Conservation (phyloP, 2,113 vertebrate genomes). For the Ellobius talpinus region DNA sequence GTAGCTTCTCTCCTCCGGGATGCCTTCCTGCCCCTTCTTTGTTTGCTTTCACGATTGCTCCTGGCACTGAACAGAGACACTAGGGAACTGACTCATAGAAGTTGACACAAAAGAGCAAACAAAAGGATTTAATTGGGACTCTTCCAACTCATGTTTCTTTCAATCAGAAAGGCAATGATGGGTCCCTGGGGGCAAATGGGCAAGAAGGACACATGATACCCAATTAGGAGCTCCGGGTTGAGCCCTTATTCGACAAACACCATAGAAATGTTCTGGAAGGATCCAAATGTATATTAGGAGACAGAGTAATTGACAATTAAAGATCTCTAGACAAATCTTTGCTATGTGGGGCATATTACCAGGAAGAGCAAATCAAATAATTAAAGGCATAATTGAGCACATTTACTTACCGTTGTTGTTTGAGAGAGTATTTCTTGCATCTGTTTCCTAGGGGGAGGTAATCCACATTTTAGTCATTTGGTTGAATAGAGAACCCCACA, state of each 20-base stretch:
- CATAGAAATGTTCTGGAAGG: constrained; percentile 16
- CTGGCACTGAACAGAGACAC: not conserved
- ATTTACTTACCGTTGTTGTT: constrained; percentile 87
- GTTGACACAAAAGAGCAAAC: constrained; percentile 63
- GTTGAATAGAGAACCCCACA: constrained; percentile 38
- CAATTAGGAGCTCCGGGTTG: constrained; percentile 58
- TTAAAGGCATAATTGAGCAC: constrained; percentile 53
- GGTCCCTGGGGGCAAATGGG: constrained; percentile 9
- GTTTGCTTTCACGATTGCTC: constrained; percentile 40
- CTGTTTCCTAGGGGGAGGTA: constrained; percentile 86
- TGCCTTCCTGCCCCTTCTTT: not conserved
- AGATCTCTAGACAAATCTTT: constrained; percentile 58
- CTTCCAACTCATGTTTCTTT: constrained; percentile 7
- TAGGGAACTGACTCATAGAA: not conserved
- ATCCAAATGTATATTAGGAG: constrained; percentile 57
- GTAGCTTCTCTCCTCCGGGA: not conserved
- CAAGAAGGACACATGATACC: not conserved
- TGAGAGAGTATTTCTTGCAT: constrained; percentile 86
- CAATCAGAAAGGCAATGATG: constrained; percentile 27
- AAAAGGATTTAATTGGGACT: constrained; percentile 35
- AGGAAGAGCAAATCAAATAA: constrained; percentile 60
- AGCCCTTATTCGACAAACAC: constrained; percentile 61
- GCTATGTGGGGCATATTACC: constrained; percentile 56
- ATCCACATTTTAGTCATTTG: constrained; percentile 70
- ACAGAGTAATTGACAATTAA: constrained; percentile 59